Evolutionary conservation across 2,888 invertebrate genomes (phyloP), one percentile per base, ranked within the genome.

Genomic region (Dolichopus griseipennis): DNA sequence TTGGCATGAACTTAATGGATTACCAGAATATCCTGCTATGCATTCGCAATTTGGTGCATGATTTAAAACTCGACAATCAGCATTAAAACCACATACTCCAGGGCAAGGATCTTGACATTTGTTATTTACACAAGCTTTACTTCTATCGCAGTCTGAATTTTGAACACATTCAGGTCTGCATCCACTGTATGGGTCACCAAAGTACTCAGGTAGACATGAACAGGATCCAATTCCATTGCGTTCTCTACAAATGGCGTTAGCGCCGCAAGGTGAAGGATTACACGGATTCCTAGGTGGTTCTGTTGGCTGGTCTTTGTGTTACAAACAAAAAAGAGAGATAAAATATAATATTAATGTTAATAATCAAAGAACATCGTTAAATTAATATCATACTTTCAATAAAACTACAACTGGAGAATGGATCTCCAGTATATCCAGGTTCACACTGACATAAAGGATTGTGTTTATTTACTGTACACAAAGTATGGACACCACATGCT

Each of bases 151-250:
- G 76, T 91, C 91, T 67, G 87, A 86, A 78, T 90, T 91, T 81
- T 90, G 88, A 64, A 90, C 86, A 77, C 91, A 92, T 83, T 91
- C 90, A n/a, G 91, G 91, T 73, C 90, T 85, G 79, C 92, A 92
- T 64, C 90, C 90, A 71, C 84, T 83, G 78, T 90, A 90, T 41
- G 92, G 91, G 81, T 92, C 90, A 66, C 92, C 92, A 73, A 86
- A 85, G 81, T 90, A 91, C 73, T 88, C 88, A 70, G 87, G 85
- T 75, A 89, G 79, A 80, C 92, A 92, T 74, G 86, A 83, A 80
- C 92, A 92, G 72, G 91, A 88, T 75, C 90, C 91, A 73, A 88
- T 90, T 76, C 88, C 88, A 77, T 88, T 87, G 74, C 85, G 84
- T 82, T 90, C 89, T 75, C 87, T 87, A 81, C 93, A 93, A 71